Evolutionary conservation across 2,888 invertebrate species (phyloP), one percentile per base, ranked within the genome.

Genomic region (Oxytorus armatus): DNA sequence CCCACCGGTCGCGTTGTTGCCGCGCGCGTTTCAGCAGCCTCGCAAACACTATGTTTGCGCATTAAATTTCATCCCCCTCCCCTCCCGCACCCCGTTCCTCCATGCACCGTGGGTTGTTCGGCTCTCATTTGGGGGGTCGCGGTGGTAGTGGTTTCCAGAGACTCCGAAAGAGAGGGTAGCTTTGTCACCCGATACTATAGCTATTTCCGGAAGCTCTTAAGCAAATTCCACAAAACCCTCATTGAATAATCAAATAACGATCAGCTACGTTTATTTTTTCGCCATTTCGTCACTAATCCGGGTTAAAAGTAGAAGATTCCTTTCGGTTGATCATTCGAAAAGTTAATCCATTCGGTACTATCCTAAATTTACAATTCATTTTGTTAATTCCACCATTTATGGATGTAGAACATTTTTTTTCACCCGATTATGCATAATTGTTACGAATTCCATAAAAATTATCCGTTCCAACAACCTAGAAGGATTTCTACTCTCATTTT

Each of bases 31-130:
- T 80, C 63, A 49, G 42, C 55, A 73, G 65, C 49, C 59, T 53
- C 61, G 76, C 72, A 80, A 80, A 80, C 80, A 74, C 63, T 57
- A 44, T 80, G 77, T 80, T 80, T 80, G 73, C 80, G 69, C 73
- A 80, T 77, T 77, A 80, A 80, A 77, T 77, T 80, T 80, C 73
- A 77, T 47, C 42, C 66, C 69, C 39, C 42, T 14, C 11, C 16
- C 61, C 21, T 59, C 33, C 21, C n/a, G n/a, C n/a, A n/a, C n/a
- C n/a, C n/a, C n/a, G n/a, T n/a, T n/a, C n/a, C n/a, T n/a, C n/a
- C n/a, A n/a, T n/a, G n/a, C n/a, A n/a, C n/a, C n/a, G n/a, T n/a
- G n/a, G 61, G 61, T 59, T 72, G 61, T 73, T 69, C 68, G 14
- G 33, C 69, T 74, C 74, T 39, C 69, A 49, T 70, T 65, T 42